These are phyloP conservation scores for Drosophila paramelanica DNA, from an alignment of 2,888 invertebrate species.

Conservation along the genomic window DNA sequence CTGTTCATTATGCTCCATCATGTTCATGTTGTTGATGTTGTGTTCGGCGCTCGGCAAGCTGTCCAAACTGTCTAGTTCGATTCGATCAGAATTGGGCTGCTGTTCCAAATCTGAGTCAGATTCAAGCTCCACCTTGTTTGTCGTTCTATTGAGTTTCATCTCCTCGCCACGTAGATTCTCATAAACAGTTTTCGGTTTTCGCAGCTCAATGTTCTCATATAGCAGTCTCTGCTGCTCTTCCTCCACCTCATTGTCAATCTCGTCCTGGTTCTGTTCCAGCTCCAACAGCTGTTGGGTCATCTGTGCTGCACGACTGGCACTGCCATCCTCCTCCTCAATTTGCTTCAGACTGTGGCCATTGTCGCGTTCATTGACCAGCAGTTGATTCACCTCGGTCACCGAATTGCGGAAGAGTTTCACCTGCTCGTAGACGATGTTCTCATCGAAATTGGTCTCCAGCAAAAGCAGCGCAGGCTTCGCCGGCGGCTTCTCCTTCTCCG, in stretches of 20 bases:
- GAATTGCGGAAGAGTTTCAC: constrained; percentile 91
- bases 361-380: constrained; percentile 83
- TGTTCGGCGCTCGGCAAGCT: constrained; percentile 65
- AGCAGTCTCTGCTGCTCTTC: constrained; percentile 75
- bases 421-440: constrained; percentile 89
- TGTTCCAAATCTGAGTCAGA: constrained; percentile 65
- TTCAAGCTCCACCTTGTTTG: constrained; percentile 42
- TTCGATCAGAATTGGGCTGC: constrained; percentile 53
- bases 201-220: constrained; percentile 85
- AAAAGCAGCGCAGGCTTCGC: constrained; percentile 83
- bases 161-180: constrained; percentile 83
- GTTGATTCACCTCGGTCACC: constrained; percentile 90
- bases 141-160: constrained; percentile 81
- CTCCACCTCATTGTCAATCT: constrained; percentile 51
- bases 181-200: constrained; percentile 83
- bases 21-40: constrained; percentile 38
- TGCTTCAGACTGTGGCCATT: constrained; percentile 64
- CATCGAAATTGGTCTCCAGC: constrained; percentile 87
- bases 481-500: constrained; percentile 83
- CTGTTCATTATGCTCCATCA: constrained; percentile 59
- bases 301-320: constrained; percentile 50
- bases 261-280: constrained; percentile 41
- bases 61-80: constrained; percentile 80
- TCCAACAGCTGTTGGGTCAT: constrained; percentile 63
- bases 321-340: constrained; percentile 68